These are phyloP conservation scores for Hypsopygia costalis DNA, from an alignment of 2,888 invertebrate species.

Conservation along the genomic window DNA sequence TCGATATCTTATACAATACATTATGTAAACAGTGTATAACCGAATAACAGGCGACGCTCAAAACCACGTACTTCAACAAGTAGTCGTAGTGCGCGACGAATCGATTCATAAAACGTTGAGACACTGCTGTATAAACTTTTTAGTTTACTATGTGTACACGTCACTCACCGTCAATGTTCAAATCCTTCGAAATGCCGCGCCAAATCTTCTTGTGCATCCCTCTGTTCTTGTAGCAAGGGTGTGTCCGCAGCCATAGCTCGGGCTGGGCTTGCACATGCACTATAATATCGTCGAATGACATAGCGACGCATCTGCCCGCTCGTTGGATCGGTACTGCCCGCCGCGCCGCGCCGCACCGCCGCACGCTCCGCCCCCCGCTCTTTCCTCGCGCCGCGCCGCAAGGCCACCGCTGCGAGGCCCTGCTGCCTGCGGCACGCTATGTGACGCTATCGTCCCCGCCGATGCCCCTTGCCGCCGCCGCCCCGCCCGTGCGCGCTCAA, in stretches of 20 bases:
- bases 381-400: conserved; percentile 1
- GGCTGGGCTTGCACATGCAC: conserved; percentile 22
- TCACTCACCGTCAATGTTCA: conserved; percentile 23
- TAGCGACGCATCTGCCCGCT: conserved; percentile 2
- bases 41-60: too few species aligned
- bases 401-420: not conserved
- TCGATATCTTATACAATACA: too few species aligned
- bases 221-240: conserved; percentile 23
- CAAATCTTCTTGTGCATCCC: conserved; percentile 20
- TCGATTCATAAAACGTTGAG: too few species aligned
- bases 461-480: not conserved
- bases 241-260: conserved; percentile 24
- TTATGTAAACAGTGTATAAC: too few species aligned
- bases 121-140: too few species aligned
- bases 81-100: not conserved
- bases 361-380: conserved; percentile 5
- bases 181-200: conserved; percentile 19
- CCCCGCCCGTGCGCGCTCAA: not conserved
- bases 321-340: conserved; percentile 10
- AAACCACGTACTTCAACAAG: too few species aligned
- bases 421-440: not conserved
- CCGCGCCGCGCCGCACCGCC: conserved; percentile 7
- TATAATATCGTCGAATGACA: conserved; percentile 23
- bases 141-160: too few species aligned
- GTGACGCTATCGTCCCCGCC: not conserved